Percentiles rank a stretch among this genome's conserved stretches.
Evolutionary conservation across 2,888 invertebrate genomes (phyloP).

Genomic region (Drosophila crucigera): DNA sequence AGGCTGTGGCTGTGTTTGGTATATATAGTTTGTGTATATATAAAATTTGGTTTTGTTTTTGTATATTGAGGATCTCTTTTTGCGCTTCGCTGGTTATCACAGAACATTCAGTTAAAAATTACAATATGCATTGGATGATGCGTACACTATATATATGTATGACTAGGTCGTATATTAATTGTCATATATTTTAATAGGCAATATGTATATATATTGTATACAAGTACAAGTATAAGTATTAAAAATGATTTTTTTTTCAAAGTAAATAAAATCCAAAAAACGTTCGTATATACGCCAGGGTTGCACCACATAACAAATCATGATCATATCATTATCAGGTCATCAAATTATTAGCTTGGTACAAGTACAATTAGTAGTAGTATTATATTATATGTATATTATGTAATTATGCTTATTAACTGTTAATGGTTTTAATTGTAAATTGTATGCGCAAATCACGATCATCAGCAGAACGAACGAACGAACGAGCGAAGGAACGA

Average conservation of each 20-base stretch:
- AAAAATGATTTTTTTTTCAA: slow-evolving; percentile 53
- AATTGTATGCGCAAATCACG: slow-evolving; percentile 76
- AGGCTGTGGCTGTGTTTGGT: slow-evolving; percentile 4
- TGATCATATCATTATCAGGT: slow-evolving; percentile 61
- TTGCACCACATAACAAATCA: slow-evolving; percentile 80
- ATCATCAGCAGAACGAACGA: slow-evolving; percentile 82
- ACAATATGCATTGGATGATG: slow-evolving; percentile 80
- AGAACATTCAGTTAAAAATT: slow-evolving; percentile 78
- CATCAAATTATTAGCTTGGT: slow-evolving; percentile 62
- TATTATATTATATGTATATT: slow-evolving; percentile 46
- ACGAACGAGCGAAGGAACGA: slow-evolving; percentile 69
- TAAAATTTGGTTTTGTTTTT: slow-evolving; percentile 17
- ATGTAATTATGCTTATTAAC: slow-evolving; percentile 53
- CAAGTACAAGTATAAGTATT: slow-evolving; percentile 65
- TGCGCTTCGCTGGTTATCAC: slow-evolving; percentile 68
- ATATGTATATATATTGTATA: slow-evolving; percentile 52
- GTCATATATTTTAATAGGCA: slow-evolving; percentile 58
- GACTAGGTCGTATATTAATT: slow-evolving; percentile 63
- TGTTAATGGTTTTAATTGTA: slow-evolving; percentile 26
- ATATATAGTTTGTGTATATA: slow-evolving; percentile 11
- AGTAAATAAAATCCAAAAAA: slow-evolving; percentile 74
- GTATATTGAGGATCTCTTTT: slow-evolving; percentile 53
- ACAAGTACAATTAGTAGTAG: slow-evolving; percentile 47
- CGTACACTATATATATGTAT: slow-evolving; percentile 69
- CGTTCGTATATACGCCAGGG: slow-evolving; percentile 74